Evolutionary conservation across 2,113 vertebrate genomes (phyloP).

Genomic region (Sminthopsis crassicaudata): DNA sequence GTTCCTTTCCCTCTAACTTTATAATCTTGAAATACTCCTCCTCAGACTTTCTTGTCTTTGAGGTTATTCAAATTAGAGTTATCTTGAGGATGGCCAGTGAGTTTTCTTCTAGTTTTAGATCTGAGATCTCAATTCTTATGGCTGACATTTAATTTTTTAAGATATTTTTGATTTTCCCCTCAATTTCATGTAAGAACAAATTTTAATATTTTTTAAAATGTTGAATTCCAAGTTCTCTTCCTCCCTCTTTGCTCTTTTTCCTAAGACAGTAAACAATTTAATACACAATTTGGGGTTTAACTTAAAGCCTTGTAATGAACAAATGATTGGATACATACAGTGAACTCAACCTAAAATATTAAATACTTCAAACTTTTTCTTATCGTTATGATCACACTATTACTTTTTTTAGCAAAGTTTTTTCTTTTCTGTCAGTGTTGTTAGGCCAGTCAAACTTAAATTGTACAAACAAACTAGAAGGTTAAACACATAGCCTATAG

Average conservation of each 20-base stretch:
- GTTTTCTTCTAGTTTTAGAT: not conserved
- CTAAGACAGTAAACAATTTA: not conserved
- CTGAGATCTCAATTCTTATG: not conserved
- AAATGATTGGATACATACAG: not conserved
- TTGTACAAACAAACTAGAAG: not conserved
- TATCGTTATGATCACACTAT: not conserved
- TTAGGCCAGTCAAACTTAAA: not conserved
- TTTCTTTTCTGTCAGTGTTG: not conserved
- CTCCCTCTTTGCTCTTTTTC: not conserved
- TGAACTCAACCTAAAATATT: not conserved
- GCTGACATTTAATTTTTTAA: not conserved
- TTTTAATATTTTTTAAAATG: not conserved
- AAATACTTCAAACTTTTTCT: not conserved
- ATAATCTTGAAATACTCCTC: not conserved
- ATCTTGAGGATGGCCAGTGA: not conserved
- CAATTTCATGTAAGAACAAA: not conserved
- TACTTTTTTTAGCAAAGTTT: slow-evolving; percentile 38
- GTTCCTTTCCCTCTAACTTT: not conserved
- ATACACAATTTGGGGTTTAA: not conserved
- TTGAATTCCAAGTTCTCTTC: not conserved
- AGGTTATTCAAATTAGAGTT: not conserved
- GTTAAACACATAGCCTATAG: not conserved
- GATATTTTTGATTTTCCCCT: not conserved
- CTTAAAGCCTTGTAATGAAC: not conserved
- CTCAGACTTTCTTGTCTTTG: not conserved